Percentiles rank a stretch among this genome's conserved stretches.
phyloP scores from a whole-genome alignment of 2,888 invertebrate genomes.

The Griposia aprilina region DNA sequence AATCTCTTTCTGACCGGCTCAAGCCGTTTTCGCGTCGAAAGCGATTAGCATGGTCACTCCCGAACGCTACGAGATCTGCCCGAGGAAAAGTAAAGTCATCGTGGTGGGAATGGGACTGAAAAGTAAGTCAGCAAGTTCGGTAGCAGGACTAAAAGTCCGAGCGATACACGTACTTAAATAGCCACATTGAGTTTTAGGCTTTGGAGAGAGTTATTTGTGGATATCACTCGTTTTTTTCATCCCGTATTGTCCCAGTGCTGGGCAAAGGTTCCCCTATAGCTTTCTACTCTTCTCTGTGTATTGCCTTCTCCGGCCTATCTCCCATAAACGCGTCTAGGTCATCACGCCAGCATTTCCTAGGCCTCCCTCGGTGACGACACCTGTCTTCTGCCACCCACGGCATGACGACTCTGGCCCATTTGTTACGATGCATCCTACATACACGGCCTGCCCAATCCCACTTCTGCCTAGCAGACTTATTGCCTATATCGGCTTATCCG shows the following conservation, averaged over 20 bases:
- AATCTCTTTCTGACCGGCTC: background rate
- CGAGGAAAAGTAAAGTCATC: background rate
- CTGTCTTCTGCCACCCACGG: too few species aligned
- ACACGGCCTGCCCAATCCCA: too few species aligned
- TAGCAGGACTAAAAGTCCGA: background rate
- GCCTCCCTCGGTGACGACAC: too few species aligned
- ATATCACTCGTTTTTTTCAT: background rate
- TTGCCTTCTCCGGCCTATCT: background rate
- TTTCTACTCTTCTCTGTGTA: background rate
- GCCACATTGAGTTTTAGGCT: background rate
- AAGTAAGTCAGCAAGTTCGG: background rate
- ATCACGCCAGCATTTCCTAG: too few species aligned
- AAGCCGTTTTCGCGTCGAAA: background rate
- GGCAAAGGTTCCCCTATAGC: background rate
- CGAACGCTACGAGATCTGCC: background rate
- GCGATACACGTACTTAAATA: background rate
- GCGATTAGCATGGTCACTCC: background rate
- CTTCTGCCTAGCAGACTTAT: too few species aligned
- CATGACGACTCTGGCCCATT: too few species aligned
- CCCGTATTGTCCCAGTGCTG: background rate
- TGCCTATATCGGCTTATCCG: too few species aligned
- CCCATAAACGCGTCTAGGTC: too few species aligned
- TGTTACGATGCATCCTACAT: too few species aligned
- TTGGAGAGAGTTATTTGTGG: background rate
- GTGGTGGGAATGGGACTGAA: background rate